phyloP scores from a whole-genome alignment of 2,113 vertebrate species.

The Apus apus region DNA sequence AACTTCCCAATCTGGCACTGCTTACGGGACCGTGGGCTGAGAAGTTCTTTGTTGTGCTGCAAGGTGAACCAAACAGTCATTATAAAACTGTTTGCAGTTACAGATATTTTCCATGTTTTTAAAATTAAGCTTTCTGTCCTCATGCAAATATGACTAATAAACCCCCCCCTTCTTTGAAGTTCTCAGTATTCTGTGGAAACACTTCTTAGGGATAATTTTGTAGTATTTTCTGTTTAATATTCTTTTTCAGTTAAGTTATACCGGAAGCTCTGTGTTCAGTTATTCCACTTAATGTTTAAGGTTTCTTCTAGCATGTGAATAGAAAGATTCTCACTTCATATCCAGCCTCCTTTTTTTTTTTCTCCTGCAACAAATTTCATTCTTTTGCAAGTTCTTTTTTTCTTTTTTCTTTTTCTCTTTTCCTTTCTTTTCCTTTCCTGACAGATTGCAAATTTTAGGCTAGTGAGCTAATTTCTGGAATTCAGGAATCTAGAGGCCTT shows the following conservation, averaged over 20 bases:
- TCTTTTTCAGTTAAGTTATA: not conserved
- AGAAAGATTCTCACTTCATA: not conserved
- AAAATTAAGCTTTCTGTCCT: not conserved
- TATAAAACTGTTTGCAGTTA: not conserved
- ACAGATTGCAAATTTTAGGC: not conserved
- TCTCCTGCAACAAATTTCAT: not conserved
- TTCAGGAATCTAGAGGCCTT: not conserved
- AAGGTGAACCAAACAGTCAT: not conserved
- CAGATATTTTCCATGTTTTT: not conserved
- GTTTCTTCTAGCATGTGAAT: not conserved
- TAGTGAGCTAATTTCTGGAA: conserved; percentile 6
- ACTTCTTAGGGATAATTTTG: not conserved
- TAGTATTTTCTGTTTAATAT: not conserved
- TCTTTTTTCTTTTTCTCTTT: not conserved
- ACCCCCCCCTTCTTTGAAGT: not conserved
- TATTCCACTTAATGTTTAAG: not conserved
- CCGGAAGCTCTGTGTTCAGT: not conserved
- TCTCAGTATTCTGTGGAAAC: not conserved
- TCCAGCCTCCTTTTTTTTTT: not conserved
- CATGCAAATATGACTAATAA: not conserved
- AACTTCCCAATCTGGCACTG: not conserved
- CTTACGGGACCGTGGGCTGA: not conserved
- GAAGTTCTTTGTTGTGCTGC: not conserved
- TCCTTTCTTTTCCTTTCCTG: not conserved
- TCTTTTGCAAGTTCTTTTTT: not conserved